Evolutionary conservation across 1,140 invertebrate genomes (phyloP), one percentile per base, ranked within the genome.

Genomic region (Hyposmocoma kahamanoa): DNA sequence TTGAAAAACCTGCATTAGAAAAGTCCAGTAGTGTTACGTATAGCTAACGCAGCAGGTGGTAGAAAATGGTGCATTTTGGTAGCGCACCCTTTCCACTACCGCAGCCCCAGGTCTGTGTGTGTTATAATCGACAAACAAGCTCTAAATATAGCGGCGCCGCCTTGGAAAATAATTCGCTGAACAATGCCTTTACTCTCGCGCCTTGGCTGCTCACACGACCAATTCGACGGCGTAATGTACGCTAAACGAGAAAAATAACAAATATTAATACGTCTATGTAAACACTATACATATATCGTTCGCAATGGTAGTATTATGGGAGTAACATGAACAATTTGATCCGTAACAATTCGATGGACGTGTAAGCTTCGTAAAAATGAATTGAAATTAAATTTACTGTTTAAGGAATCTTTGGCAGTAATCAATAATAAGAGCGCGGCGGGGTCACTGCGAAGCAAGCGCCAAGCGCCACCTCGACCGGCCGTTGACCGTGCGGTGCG

Each of bases 401-500:
- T 59, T 57, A 64, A 55, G 47, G 62, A 67, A 73, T 75, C 73
- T 69, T 72, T 68, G 67, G 67, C 73, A 57, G 60, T 69, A 71
- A 73, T 84, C 77, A 69, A 81, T 81, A 84, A 70, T 48, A 68
- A 76, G 50, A 65, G 64, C 59, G 67, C 70, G 70, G 69, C n/a
- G n/a, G n/a, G n/a, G 62, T 46, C 43, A 47, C 47, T 36, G 66
- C 10, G 18, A 9, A 41, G 38, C 17, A 24, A 71, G 59, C 64
- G 62, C 62, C 54, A 66, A 47, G 15, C 68, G 69, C 67, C 63
- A 67, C 62, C 48, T 56, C 70, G 72, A 56, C 53, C 66, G 72
- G 71, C 71, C 74, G 74, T 81, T 84, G 77, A 81, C 77, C 80
- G 79, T 67, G 68, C 62, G 67, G 66, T 67, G 67, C 65, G 67